These are phyloP conservation scores for Phoxinus phoxinus DNA, from an alignment of 2,113 vertebrate genomes.

Conservation along the genomic window DNA sequence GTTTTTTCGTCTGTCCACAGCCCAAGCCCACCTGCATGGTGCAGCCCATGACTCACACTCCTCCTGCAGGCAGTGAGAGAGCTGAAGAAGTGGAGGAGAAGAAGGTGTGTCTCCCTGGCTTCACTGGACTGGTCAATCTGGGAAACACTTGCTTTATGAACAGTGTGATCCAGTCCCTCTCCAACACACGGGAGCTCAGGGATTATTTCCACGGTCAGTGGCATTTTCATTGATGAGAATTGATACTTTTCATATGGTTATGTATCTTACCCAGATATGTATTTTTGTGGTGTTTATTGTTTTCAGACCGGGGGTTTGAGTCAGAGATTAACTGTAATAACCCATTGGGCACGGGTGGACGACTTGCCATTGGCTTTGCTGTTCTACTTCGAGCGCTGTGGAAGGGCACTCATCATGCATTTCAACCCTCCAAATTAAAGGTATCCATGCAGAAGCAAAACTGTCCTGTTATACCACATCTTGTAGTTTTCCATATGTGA, in stretches of 20 bases:
- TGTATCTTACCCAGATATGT: not conserved
- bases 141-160: constrained; percentile 99
- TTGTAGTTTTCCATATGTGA: not conserved
- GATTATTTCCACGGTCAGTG: constrained; percentile 95
- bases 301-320: constrained; percentile 91
- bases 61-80: constrained; percentile 78
- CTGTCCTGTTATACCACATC: not conserved
- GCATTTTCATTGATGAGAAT: not conserved
- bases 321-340: constrained; percentile 96
- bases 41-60: constrained; percentile 93
- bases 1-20: constrained; percentile 67
- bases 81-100: constrained; percentile 94
- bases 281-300: not conserved
- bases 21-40: constrained; percentile 98
- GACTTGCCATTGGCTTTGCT: constrained; percentile 93
- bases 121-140: constrained; percentile 94
- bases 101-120: constrained; percentile 93
- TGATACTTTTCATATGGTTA: not conserved
- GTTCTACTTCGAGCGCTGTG: constrained; percentile 91
- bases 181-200: constrained; percentile 94
- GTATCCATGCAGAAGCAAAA: constrained; percentile 66
- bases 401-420: constrained; percentile 97
- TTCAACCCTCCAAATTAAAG: constrained; percentile 97
- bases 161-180: constrained; percentile 96
- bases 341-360: constrained; percentile 91